Percentiles rank a stretch among this genome's conserved stretches.
These are phyloP conservation scores for Lasioglossum lativentre DNA, from an alignment of 2,888 invertebrate genomes.

Conservation along the genomic window DNA sequence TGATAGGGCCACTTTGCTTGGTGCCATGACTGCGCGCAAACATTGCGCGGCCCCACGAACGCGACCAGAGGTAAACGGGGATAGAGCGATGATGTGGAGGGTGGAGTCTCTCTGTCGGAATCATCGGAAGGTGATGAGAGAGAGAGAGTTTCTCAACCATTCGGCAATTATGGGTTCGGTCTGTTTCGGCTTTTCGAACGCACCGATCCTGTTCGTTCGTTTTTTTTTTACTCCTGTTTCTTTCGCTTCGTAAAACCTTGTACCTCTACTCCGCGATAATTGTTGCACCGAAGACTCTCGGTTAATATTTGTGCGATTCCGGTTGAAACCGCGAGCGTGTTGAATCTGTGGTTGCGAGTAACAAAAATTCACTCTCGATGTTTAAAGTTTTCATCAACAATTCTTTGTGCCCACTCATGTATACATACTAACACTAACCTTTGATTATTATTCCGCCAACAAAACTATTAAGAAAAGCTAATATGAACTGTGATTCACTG, in stretches of 20 bases:
- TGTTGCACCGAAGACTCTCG: neutral
- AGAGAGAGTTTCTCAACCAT: conserved; percentile 31
- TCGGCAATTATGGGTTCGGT: neutral
- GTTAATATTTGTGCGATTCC: no score
- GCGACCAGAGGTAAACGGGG: conserved; percentile 51
- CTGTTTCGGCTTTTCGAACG: neutral
- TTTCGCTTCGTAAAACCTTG: neutral
- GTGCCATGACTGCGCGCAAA: conserved; percentile 61
- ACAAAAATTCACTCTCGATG: no score
- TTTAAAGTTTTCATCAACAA: no score
- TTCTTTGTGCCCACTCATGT: no score
- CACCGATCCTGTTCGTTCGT: neutral
- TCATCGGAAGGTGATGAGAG: conserved; percentile 35
- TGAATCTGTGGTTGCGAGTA: no score
- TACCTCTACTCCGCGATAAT: neutral
- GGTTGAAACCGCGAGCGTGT: no score
- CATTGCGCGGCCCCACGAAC: conserved; percentile 44
- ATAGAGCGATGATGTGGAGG: conserved; percentile 30
- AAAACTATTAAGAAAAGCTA: no score
- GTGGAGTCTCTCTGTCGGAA: conserved; percentile 7
- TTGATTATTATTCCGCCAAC: no score
- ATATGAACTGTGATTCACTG: no score
- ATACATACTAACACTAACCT: no score
- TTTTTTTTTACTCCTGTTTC: neutral
- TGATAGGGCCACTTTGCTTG: conserved; percentile 81